Percentiles rank a stretch among this genome's conserved stretches.
Evolutionary conservation across 1,140 invertebrate genomes (phyloP).

Genomic region (Oncopeltus fasciatus): DNA sequence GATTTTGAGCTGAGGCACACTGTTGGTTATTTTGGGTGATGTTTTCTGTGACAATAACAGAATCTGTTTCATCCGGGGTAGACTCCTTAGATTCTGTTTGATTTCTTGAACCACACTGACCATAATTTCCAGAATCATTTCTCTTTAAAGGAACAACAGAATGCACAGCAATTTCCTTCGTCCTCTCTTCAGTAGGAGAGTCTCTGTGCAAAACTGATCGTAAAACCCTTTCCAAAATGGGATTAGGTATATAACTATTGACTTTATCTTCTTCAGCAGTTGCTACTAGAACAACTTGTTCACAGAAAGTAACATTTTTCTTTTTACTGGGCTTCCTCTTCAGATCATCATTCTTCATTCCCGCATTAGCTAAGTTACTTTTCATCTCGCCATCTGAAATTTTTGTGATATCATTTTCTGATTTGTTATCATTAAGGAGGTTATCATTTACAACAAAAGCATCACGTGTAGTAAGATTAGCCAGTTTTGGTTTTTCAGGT

Average conservation of each 20-base stretch:
- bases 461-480: not conserved
- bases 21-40: not conserved
- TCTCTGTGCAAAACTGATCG: slow-evolving; percentile 60
- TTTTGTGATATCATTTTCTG: slow-evolving; percentile 14
- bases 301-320: slow-evolving; percentile 86
- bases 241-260: slow-evolving; percentile 79
- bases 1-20: not conserved
- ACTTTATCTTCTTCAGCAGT: slow-evolving; percentile 82
- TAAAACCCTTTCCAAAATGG: slow-evolving; percentile 71
- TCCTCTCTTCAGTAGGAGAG: slow-evolving; percentile 19
- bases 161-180: slow-evolving; percentile 23
- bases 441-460: not conserved
- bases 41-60: not conserved
- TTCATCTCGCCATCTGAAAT: slow-evolving; percentile 11
- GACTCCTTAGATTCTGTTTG: not conserved
- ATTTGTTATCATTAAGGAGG: slow-evolving; percentile 16
- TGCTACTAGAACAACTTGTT: slow-evolving; percentile 80
- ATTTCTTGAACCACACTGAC: slow-evolving; percentile 16
- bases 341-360: slow-evolving; percentile 19
- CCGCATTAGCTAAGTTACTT: slow-evolving; percentile 7
- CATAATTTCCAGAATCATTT: slow-evolving; percentile 24
- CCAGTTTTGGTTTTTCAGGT: not conserved
- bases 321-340: slow-evolving; percentile 49
- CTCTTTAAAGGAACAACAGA: slow-evolving; percentile 27
- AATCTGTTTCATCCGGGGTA: slow-evolving; percentile 3